Conservation (phyloP, 2,888 invertebrate genomes). For the Limnephilus marmoratus region DNA sequence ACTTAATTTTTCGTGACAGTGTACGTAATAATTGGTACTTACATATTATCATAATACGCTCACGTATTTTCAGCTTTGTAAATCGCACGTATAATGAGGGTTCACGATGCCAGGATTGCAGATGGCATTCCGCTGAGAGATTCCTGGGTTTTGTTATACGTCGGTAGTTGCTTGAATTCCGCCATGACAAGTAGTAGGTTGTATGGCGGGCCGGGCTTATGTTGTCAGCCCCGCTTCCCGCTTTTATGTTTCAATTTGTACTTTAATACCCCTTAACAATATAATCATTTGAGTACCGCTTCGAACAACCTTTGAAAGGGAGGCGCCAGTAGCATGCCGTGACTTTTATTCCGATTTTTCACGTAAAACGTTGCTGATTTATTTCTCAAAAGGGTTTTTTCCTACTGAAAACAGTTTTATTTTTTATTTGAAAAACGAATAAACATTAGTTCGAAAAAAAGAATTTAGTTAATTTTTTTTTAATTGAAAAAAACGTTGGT, state of each 20-base stretch:
- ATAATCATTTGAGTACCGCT: neutral
- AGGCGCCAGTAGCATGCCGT: neutral
- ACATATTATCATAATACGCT: neutral
- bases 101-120: neutral
- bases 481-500: too few species aligned
- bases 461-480: too few species aligned
- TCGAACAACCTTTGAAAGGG: neutral
- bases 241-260: slow-evolving; percentile 2
- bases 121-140: neutral
- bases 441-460: too few species aligned
- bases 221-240: neutral
- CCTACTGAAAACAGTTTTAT: too few species aligned
- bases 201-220: neutral
- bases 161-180: slow-evolving; percentile 2
- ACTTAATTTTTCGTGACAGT: neutral
- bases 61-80: neutral
- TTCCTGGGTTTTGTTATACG: neutral
- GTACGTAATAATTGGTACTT: neutral
- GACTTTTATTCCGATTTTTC: neutral
- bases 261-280: neutral
- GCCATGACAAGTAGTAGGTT: neutral
- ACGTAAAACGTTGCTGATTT: too few species aligned
- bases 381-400: too few species aligned
- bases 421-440: too few species aligned
- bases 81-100: neutral